Conservation (phyloP, 2,113 vertebrate species). For the Pseudopodoces humilis region DNA sequence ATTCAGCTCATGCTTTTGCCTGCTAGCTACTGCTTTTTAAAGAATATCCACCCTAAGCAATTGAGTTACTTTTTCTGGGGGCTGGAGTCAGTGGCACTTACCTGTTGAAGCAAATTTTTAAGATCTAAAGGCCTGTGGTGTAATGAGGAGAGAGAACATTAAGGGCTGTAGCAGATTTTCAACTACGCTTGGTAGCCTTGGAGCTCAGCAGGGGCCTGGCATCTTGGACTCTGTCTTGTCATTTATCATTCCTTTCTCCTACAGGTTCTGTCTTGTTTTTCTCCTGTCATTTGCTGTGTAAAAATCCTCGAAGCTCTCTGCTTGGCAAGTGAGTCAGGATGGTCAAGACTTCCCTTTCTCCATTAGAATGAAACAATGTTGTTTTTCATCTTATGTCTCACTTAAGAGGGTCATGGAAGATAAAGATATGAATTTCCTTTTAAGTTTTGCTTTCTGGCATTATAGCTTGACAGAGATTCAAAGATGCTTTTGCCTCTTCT, state of each 20-base stretch:
- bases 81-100: neutral
- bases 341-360: neutral
- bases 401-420: neutral
- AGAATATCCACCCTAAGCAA: neutral
- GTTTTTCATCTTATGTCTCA: neutral
- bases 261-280: neutral
- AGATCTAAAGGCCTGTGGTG: neutral
- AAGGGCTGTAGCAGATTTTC: neutral
- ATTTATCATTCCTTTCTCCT: neutral
- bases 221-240: neutral
- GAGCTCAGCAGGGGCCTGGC: neutral
- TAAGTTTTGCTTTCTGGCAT: neutral
- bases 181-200: neutral
- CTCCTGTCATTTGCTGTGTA: neutral
- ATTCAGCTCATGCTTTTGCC: rapidly evolving
- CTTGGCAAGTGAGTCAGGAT: neutral
- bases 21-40: neutral
- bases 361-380: neutral
- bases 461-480: neutral
- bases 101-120: neutral
- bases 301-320: neutral
- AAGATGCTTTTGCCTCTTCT: neutral
- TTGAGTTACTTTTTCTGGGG: neutral
- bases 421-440: neutral
- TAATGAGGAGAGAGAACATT: neutral